Evolutionary conservation across 2,113 vertebrate species (phyloP), one percentile per base, ranked within the genome.

Genomic region (Boleophthalmus pectinirostris): DNA sequence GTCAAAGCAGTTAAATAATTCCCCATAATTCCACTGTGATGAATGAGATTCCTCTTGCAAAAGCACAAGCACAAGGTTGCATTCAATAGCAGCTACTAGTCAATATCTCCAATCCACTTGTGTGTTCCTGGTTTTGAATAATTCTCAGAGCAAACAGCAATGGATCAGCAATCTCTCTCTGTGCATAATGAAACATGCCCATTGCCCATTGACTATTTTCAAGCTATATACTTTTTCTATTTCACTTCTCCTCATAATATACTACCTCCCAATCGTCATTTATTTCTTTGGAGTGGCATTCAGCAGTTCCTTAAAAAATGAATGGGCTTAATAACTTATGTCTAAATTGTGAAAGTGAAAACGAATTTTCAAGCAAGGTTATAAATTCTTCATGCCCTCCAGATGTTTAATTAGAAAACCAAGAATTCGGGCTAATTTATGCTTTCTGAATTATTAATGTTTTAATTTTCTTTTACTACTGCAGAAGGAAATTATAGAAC

Each of bases 371-470:
- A 72, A 47, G 54, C 66, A 58, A 53, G 49, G 49, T 16, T 25
- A 43, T 65, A 61, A 45, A 47, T 35, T 82, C 57, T 53, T 58
- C 14, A 21, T 58, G 49, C 60, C 72, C 58, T 72, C 51, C 74
- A 77, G 74, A 84, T 88, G 80, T 85, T 88, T 78, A 77, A 85
- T 85, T 71, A 75, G 57, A 74, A 43, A 70, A 11, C 64, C 65
- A 77, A 58, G 73, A 73, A 77, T 65, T 78, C 10, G 74, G 69
- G 78, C 66, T 78, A 66, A 83, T 86, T 75, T 75, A 85, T 23
- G 29, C 67, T 0, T 14, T 35, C 56, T 90, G 74, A 79, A 83
- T 88, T 77, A 85, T 88, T 82, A 35, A 89, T 76, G 35, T 12
- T 24, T 29, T n/a, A 15, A 73, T 81, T 49, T 64, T 29, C 38